phyloP scores from a whole-genome alignment of 2,797 vertebrate species.

The Cichlasoma orientale region DNA sequence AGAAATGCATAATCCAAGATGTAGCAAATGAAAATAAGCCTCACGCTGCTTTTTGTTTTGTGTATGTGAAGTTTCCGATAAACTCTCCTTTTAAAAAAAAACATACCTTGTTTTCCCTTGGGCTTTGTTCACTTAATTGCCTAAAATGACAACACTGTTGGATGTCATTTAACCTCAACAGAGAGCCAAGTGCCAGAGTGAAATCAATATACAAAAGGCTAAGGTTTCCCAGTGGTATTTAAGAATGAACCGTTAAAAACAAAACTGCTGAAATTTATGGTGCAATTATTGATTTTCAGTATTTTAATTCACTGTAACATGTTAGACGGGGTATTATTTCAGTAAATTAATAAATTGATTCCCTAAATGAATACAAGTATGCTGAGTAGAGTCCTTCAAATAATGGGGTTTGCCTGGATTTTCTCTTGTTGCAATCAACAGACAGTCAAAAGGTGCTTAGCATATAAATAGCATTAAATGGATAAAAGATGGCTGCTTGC shows the following conservation, averaged over 20 bases:
- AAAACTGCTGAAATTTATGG: slow-evolving; percentile 32
- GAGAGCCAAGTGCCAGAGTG: slow-evolving; percentile 28
- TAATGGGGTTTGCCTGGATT: background rate
- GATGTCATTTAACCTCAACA: slow-evolving; percentile 48
- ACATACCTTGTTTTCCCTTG: rapidly evolving
- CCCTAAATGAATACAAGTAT: slow-evolving; percentile 17
- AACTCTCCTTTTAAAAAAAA: background rate
- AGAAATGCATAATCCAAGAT: slow-evolving; percentile 1
- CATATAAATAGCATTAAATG: background rate
- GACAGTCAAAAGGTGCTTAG: background rate
- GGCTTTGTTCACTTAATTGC: slow-evolving; percentile 36
- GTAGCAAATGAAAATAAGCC: slow-evolving; percentile 11
- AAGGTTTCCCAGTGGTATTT: slow-evolving; percentile 13
- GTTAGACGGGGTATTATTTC: slow-evolving; percentile 13
- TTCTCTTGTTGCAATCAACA: background rate
- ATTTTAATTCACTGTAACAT: slow-evolving; percentile 43
- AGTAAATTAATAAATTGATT: slow-evolving; percentile 25
- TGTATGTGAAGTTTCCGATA: background rate
- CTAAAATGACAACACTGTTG: slow-evolving; percentile 48
- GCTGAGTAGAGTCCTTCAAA: slow-evolving; percentile 12
- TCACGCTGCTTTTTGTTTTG: background rate
- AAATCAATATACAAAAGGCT: slow-evolving; percentile 37
- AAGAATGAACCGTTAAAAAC: slow-evolving; percentile 31
- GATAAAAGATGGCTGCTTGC: background rate
- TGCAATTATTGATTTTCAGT: slow-evolving; percentile 44